Evolutionary conservation across 1,140 invertebrate genomes (phyloP).

Genomic region (Forficula auricularia): DNA sequence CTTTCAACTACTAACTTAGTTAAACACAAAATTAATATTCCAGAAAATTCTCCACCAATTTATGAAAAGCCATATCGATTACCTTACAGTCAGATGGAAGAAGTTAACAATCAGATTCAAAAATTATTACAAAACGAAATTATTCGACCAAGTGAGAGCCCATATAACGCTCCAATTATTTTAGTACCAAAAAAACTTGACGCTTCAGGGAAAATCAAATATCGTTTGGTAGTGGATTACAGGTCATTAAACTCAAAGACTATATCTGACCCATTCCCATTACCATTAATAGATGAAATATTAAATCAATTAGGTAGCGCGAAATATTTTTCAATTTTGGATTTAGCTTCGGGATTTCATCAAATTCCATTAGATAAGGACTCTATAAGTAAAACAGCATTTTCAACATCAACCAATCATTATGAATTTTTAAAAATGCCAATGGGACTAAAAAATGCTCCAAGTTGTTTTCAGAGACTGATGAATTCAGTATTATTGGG

Average conservation of each 20-base stretch:
- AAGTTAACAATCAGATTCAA: no score
- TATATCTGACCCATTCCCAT: conserved; percentile 24
- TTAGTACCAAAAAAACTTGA: no score
- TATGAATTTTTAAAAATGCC: conserved; percentile 20
- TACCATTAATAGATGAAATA: conserved; percentile 24
- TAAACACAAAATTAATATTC: no score
- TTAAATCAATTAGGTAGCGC: conserved; percentile 18
- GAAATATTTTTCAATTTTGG: conserved; percentile 20
- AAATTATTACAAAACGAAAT: no score
- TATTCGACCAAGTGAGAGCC: no score
- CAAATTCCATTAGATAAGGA: conserved; percentile 20
- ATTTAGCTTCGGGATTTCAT: conserved; percentile 24
- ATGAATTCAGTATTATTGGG: conserved; percentile 20
- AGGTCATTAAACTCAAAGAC: conserved; percentile 14
- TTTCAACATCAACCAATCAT: conserved; percentile 14
- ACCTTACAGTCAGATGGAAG: no score
- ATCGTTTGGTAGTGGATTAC: background rate
- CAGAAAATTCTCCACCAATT: no score
- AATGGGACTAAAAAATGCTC: conserved; percentile 23
- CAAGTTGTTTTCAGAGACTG: conserved; percentile 22
- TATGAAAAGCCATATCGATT: no score
- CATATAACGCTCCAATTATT: no score
- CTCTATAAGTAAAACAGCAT: conserved; percentile 21
- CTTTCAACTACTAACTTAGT: no score
- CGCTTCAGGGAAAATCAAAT: no score